Percentiles rank a stretch among this genome's conserved stretches.
phyloP scores from a whole-genome alignment of 2,797 vertebrate genomes.

The Cheirogaleus major region DNA sequence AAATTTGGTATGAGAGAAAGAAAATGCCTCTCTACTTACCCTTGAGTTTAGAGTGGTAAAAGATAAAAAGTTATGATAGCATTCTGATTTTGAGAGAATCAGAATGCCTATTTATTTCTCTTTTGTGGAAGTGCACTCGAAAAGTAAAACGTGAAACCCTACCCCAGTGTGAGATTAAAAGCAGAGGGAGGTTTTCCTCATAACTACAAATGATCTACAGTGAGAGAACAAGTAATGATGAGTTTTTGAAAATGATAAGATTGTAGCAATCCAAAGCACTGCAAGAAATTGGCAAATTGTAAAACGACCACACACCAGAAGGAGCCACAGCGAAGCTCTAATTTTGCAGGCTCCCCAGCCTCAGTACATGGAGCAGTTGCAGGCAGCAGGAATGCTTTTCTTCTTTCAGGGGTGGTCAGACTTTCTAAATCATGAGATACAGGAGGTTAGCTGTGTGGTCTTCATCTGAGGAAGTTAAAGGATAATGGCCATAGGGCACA shows the following conservation, averaged over 20 bases:
- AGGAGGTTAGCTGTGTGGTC: slow-evolving; percentile 41
- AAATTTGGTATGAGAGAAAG: slow-evolving; percentile 52
- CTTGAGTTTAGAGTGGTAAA: slow-evolving; percentile 47
- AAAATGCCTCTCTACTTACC: slow-evolving; percentile 51
- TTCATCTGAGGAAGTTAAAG: slow-evolving; percentile 73
- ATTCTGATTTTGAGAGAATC: slow-evolving; percentile 66
- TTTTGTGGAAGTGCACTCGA: slow-evolving; percentile 69
- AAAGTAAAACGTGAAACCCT: slow-evolving; percentile 79
- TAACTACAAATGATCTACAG: slow-evolving; percentile 78
- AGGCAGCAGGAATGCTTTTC: background rate
- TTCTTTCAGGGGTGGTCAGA: slow-evolving; percentile 21
- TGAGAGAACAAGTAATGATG: slow-evolving; percentile 79
- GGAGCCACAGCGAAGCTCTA: slow-evolving; percentile 57
- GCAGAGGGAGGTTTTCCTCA: slow-evolving; percentile 77
- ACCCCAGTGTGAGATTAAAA: slow-evolving; percentile 80
- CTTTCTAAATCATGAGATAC: background rate
- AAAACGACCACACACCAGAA: slow-evolving; percentile 76
- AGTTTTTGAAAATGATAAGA: slow-evolving; percentile 77
- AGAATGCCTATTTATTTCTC: slow-evolving; percentile 76
- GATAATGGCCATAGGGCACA: slow-evolving; percentile 74
- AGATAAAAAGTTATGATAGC: slow-evolving; percentile 62
- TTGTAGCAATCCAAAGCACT: slow-evolving; percentile 76
- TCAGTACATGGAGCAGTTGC: slow-evolving; percentile 36
- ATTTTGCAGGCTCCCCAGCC: slow-evolving; percentile 63
- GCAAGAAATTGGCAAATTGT: slow-evolving; percentile 80